These are phyloP conservation scores for Archegozetes longisetosus DNA, from an alignment of 1,140 invertebrate species.

Conservation along the genomic window DNA sequence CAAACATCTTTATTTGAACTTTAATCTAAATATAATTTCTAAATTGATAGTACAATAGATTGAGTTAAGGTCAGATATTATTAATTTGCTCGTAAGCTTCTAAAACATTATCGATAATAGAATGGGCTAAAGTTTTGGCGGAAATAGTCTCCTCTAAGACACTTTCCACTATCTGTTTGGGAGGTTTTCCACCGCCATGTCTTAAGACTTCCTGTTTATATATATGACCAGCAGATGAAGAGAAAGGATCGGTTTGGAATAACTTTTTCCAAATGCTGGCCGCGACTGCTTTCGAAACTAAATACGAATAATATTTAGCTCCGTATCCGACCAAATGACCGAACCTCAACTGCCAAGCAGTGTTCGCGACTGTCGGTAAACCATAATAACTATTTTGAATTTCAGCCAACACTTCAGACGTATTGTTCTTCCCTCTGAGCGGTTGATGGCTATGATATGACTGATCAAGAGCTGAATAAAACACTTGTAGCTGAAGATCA, in stretches of 20 bases:
- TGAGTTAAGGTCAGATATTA: too few relatives aligned
- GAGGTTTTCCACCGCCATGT: conserved; percentile 74
- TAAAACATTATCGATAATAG: conserved; percentile 1
- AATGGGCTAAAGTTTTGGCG: conserved; percentile 12
- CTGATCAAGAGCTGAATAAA: conserved; percentile 78
- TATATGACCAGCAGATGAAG: conserved; percentile 49
- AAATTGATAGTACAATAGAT: too few relatives aligned
- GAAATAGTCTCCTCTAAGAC: conserved; percentile 10
- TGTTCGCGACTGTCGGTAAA: conserved; percentile 68
- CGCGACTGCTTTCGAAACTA: conserved; percentile 81
- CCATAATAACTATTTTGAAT: conserved; percentile 70
- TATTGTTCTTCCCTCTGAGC: conserved; percentile 28
- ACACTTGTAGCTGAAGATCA: conserved; percentile 77
- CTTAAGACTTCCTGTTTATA: conserved; percentile 58
- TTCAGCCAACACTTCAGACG: conserved; percentile 57
- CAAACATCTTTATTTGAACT: too few relatives aligned
- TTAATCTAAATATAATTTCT: too few relatives aligned
- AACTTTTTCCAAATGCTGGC: conserved; percentile 81
- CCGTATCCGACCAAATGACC: conserved; percentile 94
- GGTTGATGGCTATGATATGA: conserved; percentile 54
- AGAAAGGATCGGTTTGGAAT: conserved; percentile 68
- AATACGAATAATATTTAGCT: conserved; percentile 94
- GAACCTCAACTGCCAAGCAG: conserved; percentile 91
- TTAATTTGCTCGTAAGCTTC: background rate
- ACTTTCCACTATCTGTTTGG: conserved; percentile 44